phyloP scores from a whole-genome alignment of 2,888 invertebrate genomes.

The Fissipunctia ypsillon region DNA sequence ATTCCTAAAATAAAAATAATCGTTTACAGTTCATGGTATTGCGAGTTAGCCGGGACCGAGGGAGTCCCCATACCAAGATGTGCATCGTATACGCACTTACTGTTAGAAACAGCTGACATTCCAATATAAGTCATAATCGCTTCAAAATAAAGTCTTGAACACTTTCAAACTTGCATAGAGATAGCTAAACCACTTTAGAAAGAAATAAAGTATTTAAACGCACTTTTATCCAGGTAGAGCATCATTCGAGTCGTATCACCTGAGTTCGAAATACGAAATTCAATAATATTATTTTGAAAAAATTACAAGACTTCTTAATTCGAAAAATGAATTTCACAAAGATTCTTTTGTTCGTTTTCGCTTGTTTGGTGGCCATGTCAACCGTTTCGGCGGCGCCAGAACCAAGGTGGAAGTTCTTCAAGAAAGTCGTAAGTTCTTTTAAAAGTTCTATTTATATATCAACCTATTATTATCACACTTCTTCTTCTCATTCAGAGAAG shows the following conservation, averaged over 20 bases:
- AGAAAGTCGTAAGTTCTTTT: constrained; percentile 72
- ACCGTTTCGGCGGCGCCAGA: constrained; percentile 70
- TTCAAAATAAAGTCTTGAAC: constrained; percentile 16
- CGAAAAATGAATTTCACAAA: constrained; percentile 73
- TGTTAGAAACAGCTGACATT: constrained; percentile 18
- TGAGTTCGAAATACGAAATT: constrained; percentile 23
- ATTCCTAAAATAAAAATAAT: constrained; percentile 8
- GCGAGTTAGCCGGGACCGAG: constrained; percentile 30
- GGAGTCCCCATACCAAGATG: constrained; percentile 54
- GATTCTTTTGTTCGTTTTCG: constrained; percentile 66
- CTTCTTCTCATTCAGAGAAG: not conserved
- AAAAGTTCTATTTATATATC: not conserved
- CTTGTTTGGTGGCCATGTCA: constrained; percentile 62
- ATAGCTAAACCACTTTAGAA: constrained; percentile 50
- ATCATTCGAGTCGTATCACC: constrained; percentile 55
- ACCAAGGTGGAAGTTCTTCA: constrained; percentile 75
- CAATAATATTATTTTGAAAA: not conserved
- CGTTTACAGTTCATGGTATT: constrained; percentile 17
- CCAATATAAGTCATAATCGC: constrained; percentile 19
- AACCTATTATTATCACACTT: not conserved
- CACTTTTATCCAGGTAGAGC: constrained; percentile 51
- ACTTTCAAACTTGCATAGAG: not conserved
- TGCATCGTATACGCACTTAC: constrained; percentile 20
- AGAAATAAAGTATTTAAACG: constrained; percentile 57
- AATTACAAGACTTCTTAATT: constrained; percentile 7